phyloP scores from a whole-genome alignment of 2,113 vertebrate species.

The Prionailurus viverrinus region DNA sequence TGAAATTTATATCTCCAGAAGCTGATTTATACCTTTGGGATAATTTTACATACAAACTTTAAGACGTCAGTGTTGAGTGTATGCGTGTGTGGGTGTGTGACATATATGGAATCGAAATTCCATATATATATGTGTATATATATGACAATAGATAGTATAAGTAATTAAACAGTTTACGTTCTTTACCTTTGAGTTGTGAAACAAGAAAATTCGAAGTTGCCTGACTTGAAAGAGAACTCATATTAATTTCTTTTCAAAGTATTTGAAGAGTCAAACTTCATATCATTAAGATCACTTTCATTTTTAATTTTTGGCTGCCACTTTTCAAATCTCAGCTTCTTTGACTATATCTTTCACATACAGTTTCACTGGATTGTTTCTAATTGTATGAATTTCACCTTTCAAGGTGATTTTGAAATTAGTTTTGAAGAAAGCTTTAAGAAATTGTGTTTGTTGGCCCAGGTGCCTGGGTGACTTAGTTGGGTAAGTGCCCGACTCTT shows the following conservation, averaged over 20 bases:
- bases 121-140: not conserved
- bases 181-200: conserved; percentile 7
- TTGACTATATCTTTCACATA: not conserved
- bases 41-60: not conserved
- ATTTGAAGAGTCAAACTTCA: not conserved
- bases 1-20: conserved; percentile 14
- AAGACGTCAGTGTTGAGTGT: not conserved
- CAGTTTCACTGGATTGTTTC: not conserved
- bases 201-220: not conserved
- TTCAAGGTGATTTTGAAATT: conserved; percentile 38
- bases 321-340: not conserved
- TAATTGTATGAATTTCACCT: not conserved
- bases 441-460: conserved; percentile 23
- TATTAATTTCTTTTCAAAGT: not conserved
- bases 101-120: not conserved
- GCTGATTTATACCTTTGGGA: not conserved
- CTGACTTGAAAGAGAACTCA: not conserved
- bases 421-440: not conserved
- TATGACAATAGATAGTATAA: not conserved
- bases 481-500: too few relatives aligned
- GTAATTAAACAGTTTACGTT: not conserved
- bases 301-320: not conserved
- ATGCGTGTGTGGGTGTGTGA: not conserved
- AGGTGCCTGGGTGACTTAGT: too few relatives aligned
- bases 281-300: not conserved